phyloP scores from a whole-genome alignment of 2,888 invertebrate species.

The Aproaerema taeniolella region DNA sequence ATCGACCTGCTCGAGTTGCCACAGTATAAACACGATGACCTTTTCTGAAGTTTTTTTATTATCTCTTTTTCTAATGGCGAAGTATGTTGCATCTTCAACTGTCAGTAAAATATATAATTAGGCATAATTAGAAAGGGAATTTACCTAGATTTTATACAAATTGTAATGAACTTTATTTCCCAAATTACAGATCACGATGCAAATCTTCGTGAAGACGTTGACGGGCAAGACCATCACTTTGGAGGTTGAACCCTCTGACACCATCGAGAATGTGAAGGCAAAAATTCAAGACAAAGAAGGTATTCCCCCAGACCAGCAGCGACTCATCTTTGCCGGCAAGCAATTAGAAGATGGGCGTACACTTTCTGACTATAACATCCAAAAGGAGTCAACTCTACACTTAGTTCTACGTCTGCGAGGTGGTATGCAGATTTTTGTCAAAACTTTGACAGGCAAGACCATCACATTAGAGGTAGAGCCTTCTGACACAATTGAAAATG shows the following conservation, averaged over 20 bases:
- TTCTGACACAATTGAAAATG: slow-evolving; percentile 24
- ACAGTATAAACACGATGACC: too few relatives aligned
- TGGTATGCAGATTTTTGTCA: slow-evolving; percentile 22
- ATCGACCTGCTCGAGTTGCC: too few relatives aligned
- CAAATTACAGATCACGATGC: slow-evolving; percentile 36
- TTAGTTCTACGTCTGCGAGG: slow-evolving; percentile 20
- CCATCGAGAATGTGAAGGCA: slow-evolving; percentile 22
- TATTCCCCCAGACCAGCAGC: slow-evolving; percentile 22
- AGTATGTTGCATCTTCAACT: too few relatives aligned
- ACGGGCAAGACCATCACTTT: slow-evolving; percentile 18
- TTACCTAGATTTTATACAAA: too few relatives aligned
- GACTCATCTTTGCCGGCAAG: slow-evolving; percentile 22
- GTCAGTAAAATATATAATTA: too few relatives aligned
- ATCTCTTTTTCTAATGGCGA: too few relatives aligned
- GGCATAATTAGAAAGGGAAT: too few relatives aligned
- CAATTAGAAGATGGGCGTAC: slow-evolving; percentile 22
- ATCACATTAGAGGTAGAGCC: slow-evolving; percentile 24
- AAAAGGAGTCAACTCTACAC: slow-evolving; percentile 21
- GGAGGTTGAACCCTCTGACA: slow-evolving; percentile 18
- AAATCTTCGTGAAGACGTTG: slow-evolving; percentile 23
- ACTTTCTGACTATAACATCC: slow-evolving; percentile 22
- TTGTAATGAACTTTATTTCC: too few relatives aligned
- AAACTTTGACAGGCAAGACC: slow-evolving; percentile 24
- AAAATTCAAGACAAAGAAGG: slow-evolving; percentile 23
- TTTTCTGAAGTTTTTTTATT: too few relatives aligned